These are phyloP conservation scores for Chrysolina oricalcia DNA, from an alignment of 2,888 invertebrate species.

Conservation along the genomic window DNA sequence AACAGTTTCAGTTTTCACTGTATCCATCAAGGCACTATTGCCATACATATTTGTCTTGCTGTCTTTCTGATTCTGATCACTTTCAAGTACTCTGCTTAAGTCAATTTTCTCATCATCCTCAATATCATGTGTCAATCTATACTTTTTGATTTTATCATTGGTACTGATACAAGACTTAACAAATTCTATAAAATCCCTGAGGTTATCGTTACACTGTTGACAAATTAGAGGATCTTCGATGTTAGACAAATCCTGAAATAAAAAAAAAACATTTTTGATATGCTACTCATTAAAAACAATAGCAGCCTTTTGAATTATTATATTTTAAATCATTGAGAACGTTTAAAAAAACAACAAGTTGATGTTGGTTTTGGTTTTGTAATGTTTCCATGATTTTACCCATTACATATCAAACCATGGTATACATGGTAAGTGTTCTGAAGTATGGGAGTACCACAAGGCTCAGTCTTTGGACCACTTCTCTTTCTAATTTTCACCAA, in stretches of 20 bases:
- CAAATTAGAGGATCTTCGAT: constrained; percentile 27
- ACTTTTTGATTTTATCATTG: constrained; percentile 9
- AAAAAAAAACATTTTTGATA: neutral
- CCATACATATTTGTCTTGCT: neutral
- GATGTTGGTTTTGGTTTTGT: too few relatives aligned
- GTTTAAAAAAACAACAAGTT: too few relatives aligned
- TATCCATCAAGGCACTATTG: neutral
- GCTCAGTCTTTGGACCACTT: too few relatives aligned
- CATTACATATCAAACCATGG: too few relatives aligned
- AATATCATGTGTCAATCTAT: neutral
- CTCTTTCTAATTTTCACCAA: too few relatives aligned
- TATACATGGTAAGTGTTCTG: too few relatives aligned
- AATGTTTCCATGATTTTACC: too few relatives aligned
- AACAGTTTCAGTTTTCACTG: neutral
- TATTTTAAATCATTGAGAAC: too few relatives aligned
- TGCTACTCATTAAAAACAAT: too few relatives aligned
- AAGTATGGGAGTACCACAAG: too few relatives aligned
- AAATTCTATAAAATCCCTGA: constrained; percentile 22
- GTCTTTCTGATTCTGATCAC: neutral
- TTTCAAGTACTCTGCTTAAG: neutral
- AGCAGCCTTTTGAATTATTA: too few relatives aligned
- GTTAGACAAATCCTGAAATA: neutral
- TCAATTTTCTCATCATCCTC: neutral
- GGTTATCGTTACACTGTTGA: constrained; percentile 20
- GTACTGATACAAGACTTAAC: constrained; percentile 13